Conservation (phyloP, 2,888 invertebrate species). For the Mesopsocus fuscifrons region DNA sequence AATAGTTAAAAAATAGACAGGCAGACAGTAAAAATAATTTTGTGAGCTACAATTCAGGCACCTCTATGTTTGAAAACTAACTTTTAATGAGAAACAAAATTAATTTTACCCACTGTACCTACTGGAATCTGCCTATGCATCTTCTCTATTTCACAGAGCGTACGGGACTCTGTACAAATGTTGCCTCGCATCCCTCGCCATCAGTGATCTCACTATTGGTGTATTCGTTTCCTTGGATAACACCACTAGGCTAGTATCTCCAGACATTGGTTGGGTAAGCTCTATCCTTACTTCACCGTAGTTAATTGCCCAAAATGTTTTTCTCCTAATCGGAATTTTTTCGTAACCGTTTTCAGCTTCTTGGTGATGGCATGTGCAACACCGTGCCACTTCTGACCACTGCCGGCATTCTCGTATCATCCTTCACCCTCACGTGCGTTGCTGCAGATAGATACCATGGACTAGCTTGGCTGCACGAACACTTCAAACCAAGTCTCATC, state of each 20-base stretch:
- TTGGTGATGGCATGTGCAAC: constrained; percentile 6
- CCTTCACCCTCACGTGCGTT: constrained; percentile 11
- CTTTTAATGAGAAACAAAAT: no score
- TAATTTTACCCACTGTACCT: no score
- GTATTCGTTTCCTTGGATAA: constrained; percentile 4
- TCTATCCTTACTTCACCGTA: no score
- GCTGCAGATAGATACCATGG: constrained; percentile 11
- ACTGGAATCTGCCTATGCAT: no score
- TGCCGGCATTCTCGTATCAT: not conserved
- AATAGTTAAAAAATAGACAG: no score
- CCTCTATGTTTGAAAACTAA: no score
- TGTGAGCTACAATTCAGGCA: no score
- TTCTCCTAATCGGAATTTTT: no score
- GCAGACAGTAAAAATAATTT: no score
- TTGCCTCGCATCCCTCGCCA: constrained; percentile 10
- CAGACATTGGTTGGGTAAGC: constrained; percentile 10
- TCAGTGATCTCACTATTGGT: constrained; percentile 8
- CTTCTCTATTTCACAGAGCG: no score
- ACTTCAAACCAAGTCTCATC: not conserved
- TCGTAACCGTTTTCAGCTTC: constrained; percentile 5
- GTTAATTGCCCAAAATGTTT: no score
- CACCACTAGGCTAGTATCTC: not conserved
- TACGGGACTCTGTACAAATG: constrained; percentile 7
- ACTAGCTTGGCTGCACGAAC: not conserved
- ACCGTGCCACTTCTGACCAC: constrained; percentile 10